A percentile compares a stretch with the other conserved stretches of the same genome.
These are phyloP conservation scores for Crematogaster levior DNA, from an alignment of 2,888 invertebrate genomes.

Conservation along the genomic window DNA sequence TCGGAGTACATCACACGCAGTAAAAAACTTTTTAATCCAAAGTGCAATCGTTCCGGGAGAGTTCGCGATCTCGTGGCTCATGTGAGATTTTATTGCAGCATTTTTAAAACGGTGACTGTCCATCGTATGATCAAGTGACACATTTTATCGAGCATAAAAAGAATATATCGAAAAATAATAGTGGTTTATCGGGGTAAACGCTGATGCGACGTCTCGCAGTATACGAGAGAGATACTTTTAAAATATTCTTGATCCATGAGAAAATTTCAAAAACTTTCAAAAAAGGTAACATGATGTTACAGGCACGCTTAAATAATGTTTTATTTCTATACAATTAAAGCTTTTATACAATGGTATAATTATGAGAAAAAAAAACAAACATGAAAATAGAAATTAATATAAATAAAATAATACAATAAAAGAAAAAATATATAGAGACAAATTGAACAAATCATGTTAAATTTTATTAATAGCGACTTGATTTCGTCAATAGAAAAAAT, in stretches of 20 bases:
- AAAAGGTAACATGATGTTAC: background rate
- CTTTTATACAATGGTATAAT: background rate
- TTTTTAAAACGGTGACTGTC: constrained; percentile 7
- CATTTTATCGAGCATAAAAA: constrained; percentile 22
- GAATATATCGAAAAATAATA: constrained; percentile 26
- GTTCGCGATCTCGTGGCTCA: background rate
- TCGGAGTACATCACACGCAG: constrained; percentile 32
- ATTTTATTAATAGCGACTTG: background rate
- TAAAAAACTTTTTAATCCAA: constrained; percentile 53
- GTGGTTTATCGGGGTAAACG: background rate
- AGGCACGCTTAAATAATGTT: background rate
- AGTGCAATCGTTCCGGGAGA: constrained; percentile 19
- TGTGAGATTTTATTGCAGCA: constrained; percentile 30
- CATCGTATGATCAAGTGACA: constrained; percentile 11
- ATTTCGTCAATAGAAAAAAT: background rate
- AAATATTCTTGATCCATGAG: background rate
- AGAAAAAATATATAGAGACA: background rate
- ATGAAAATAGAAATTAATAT: background rate
- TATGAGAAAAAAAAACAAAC: background rate
- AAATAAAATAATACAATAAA: background rate
- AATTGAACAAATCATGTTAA: background rate
- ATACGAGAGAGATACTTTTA: background rate
- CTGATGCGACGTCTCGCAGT: background rate
- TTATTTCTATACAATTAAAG: background rate
- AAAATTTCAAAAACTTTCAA: background rate